Evolutionary conservation across 2,113 vertebrate species (phyloP).

Genomic region (Scortum barcoo): DNA sequence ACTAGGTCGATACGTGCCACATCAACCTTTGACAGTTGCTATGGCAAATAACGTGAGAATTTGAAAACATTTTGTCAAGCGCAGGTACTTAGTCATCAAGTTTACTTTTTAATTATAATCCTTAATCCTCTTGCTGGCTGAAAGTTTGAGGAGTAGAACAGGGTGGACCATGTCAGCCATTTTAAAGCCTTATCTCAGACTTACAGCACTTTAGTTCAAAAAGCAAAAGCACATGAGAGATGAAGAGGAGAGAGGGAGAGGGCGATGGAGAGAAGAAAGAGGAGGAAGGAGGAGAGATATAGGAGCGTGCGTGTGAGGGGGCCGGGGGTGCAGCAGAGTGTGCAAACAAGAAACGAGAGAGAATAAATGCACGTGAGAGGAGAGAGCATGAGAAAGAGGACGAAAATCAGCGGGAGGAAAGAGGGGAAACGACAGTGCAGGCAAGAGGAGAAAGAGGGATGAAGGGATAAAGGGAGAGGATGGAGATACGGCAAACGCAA

Average conservation of each 20-base stretch:
- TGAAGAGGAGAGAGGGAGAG: conserved; percentile 36
- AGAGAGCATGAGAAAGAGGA: conserved; percentile 16
- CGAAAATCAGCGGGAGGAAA: conserved; percentile 39
- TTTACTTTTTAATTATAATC: conserved; percentile 83
- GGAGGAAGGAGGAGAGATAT: conserved; percentile 67
- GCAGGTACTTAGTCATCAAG: conserved; percentile 80
- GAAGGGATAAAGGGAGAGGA: conserved; percentile 28
- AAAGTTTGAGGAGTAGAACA: conserved; percentile 71
- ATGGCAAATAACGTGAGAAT: conserved; percentile 38
- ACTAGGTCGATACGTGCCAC: neutral
- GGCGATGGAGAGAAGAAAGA: conserved; percentile 62
- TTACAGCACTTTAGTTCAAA: conserved; percentile 79
- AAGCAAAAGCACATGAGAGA: conserved; percentile 53
- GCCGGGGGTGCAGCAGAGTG: conserved; percentile 37
- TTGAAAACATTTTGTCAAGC: conserved; percentile 45
- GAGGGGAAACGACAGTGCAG: conserved; percentile 5
- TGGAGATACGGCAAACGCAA: neutral
- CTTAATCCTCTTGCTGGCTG: conserved; percentile 78
- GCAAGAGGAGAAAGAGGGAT: conserved; percentile 26
- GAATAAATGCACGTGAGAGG: conserved; percentile 51
- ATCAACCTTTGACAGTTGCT: conserved; percentile 17
- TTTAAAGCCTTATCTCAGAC: conserved; percentile 80
- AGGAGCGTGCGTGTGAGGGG: conserved; percentile 19
- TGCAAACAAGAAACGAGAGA: conserved; percentile 61
- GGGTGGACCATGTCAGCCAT: conserved; percentile 79